Base-by-base conservation (phyloP, 2,797 vertebrate species). In the Syncerus caffer region DNA sequence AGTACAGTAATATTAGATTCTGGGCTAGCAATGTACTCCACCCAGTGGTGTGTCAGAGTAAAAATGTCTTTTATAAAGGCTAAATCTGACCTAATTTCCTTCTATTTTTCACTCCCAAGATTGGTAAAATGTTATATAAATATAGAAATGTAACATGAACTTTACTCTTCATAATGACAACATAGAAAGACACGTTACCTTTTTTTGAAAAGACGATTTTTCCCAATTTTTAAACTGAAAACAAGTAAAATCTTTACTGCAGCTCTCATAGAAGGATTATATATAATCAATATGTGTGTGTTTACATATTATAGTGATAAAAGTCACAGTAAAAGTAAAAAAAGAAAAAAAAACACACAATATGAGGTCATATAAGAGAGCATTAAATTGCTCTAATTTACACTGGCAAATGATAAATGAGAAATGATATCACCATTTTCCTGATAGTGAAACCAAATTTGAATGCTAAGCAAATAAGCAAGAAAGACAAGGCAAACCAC, bases 31-130 rank as follows among this genome's bases (percentile, higher is more conserved):
- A 85, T 96, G 91, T 79, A 94, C 97, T 97, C 97, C 98, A 98
- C 97, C 97, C 96, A 98, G 97, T 98, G 98, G 97, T 93, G 71
- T 97, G 82, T 89, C 57, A 95, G 97, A 96, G 96, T 89, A 98
- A 98, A 97, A 96, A 85, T 93, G 90, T 47, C 38, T 62, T 95
- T 85, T 85, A 80, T 51, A 10, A 84, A 97, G 84, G 21, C 58
- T 79, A 87, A 1, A 10, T 31, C 62, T 53, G 71, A 96, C 57
- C 71, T 79, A 95, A 55, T 25, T 96, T 97, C 89, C 79, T 95
- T 83, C 55, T 51, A 67, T 50, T 95, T 97, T 96, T 86, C 55
- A 12, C 89, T 80, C 21, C 50, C 13, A 31, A n/a, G 23, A 55
- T n/a, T 64, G 91, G 45, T 14, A 92, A 89, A 94, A 96, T 91